These are phyloP conservation scores for Gobius niger DNA, from an alignment of 2,113 vertebrate genomes.

Conservation along the genomic window DNA sequence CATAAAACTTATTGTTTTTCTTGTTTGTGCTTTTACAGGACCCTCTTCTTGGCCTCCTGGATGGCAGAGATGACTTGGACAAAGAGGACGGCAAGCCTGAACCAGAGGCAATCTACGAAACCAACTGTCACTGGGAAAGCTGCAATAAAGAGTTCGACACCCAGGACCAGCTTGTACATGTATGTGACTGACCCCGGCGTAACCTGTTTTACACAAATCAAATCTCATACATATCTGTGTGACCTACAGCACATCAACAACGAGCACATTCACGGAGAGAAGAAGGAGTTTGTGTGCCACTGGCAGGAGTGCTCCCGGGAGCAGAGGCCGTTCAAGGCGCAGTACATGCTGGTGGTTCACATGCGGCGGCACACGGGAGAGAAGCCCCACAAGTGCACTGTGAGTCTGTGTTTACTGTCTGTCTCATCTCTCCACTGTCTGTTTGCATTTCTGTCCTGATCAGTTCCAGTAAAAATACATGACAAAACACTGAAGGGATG, in stretches of 20 bases:
- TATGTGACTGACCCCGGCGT: conserved; percentile 65
- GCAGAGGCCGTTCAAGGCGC: conserved; percentile 96
- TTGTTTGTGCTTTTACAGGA: conserved; percentile 77
- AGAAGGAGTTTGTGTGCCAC: conserved; percentile 98
- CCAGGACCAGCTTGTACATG: conserved; percentile 95
- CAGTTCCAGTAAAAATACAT: not conserved
- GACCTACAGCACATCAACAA: conserved; percentile 93
- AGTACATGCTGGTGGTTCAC: conserved; percentile 99
- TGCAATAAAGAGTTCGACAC: conserved; percentile 96
- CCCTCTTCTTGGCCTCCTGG: conserved; percentile 87
- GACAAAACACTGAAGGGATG: not conserved
- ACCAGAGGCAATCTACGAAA: conserved; percentile 90
- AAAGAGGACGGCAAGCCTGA: conserved; percentile 93
- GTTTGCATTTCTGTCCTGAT: not conserved
- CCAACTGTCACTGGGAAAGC: conserved; percentile 95
- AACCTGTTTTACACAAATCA: not conserved
- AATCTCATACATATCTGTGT: not conserved
- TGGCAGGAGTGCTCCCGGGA: conserved; percentile 95
- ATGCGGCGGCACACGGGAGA: conserved; percentile 97
- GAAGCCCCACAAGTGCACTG: conserved; percentile 98
- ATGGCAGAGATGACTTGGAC: conserved; percentile 90
- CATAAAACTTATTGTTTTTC: no score
- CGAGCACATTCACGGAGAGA: conserved; percentile 96
- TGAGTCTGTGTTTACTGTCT: conserved; percentile 65
- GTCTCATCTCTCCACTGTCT: not conserved